phyloP scores from a whole-genome alignment of 1,140 invertebrate genomes.

The Pentalonia nigronervosa region DNA sequence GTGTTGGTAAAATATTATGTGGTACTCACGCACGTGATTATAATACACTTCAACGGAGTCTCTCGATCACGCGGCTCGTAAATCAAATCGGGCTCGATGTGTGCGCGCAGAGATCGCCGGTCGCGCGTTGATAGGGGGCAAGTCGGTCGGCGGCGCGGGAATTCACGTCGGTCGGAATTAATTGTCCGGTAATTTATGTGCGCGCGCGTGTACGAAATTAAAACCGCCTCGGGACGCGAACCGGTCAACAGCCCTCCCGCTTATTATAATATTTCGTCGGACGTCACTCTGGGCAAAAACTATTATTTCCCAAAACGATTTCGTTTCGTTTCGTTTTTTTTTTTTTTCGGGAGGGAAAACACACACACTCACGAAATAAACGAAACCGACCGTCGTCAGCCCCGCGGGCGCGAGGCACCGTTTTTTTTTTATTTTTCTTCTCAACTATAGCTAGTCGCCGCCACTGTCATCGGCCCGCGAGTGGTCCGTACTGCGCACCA shows the following conservation, averaged over 20 bases:
- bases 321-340: not conserved
- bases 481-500: too few relatives aligned
- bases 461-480: too few relatives aligned
- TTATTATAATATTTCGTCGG: constrained; percentile 43
- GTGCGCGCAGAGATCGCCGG: constrained; percentile 12
- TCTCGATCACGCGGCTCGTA: constrained; percentile 48
- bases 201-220: constrained; percentile 30
- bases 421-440: not conserved
- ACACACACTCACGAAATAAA: constrained; percentile 1
- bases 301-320: constrained; percentile 52
- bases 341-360: not conserved
- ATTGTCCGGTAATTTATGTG: constrained; percentile 57
- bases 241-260: constrained; percentile 41
- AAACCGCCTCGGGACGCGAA: constrained; percentile 36
- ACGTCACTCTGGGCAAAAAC: constrained; percentile 55
- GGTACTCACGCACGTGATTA: not conserved
- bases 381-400: not conserved
- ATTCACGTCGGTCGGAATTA: constrained; percentile 52
- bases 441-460: not conserved
- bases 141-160: constrained; percentile 38
- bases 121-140: constrained; percentile 44
- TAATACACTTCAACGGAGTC: not conserved
- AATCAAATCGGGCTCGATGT: constrained; percentile 31
- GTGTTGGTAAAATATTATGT: not conserved
- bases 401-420: not conserved